Percentiles rank a stretch among this genome's conserved stretches.
phyloP scores from a whole-genome alignment of 2,797 vertebrate species.

The Eremophila alpestris region DNA sequence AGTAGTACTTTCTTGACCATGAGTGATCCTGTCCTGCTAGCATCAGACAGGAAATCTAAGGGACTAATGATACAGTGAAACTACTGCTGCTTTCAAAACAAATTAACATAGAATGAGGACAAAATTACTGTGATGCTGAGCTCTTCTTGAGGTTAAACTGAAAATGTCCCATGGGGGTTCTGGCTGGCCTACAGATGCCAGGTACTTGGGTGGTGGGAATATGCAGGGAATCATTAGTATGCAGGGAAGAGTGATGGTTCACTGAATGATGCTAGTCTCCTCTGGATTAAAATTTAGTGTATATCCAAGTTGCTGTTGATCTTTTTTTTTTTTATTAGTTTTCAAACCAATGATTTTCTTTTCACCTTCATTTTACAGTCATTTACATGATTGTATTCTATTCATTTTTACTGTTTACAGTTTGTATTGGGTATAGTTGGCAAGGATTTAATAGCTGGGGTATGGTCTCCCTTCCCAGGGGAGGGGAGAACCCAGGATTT shows the following conservation, averaged over 20 bases:
- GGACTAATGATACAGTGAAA: not conserved
- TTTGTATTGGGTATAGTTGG: not conserved
- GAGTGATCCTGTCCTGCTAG: not conserved
- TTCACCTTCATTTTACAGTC: not conserved
- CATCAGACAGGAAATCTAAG: not conserved
- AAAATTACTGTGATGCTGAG: not conserved
- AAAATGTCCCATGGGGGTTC: not conserved
- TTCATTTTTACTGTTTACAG: not conserved
- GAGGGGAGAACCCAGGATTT: not conserved
- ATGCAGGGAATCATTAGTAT: not conserved
- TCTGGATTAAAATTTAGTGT: not conserved
- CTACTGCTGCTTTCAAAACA: not conserved
- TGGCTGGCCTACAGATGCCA: not conserved
- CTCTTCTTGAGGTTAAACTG: not conserved
- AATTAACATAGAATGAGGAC: not conserved
- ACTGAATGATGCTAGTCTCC: not conserved
- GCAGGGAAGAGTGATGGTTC: not conserved
- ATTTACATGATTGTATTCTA: not conserved
- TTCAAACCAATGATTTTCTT: not conserved
- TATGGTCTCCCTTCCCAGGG: not conserved
- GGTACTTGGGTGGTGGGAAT: not conserved
- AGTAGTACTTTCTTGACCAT: not conserved
- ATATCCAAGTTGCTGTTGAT: not conserved
- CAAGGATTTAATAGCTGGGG: not conserved
- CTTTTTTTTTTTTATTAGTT: not conserved